phyloP scores from a whole-genome alignment of 2,888 invertebrate genomes.

The Standfussiana lucernea region DNA sequence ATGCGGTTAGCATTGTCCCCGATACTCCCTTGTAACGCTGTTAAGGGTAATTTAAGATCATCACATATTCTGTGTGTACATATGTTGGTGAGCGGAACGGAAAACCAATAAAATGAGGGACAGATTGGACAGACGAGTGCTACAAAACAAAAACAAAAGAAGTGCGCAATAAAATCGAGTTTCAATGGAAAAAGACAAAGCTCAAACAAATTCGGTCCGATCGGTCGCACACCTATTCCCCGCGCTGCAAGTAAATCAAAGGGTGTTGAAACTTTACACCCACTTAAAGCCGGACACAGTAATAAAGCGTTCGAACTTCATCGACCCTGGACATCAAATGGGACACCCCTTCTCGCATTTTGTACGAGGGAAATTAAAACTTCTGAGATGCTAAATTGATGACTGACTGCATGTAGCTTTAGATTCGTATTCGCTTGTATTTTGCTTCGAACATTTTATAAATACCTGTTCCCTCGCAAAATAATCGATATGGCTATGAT shows the following conservation, averaged over 20 bases:
- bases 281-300: slow-evolving; percentile 91
- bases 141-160: slow-evolving; percentile 73
- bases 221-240: slow-evolving; percentile 84
- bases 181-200: slow-evolving; percentile 80
- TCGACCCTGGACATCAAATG: slow-evolving; percentile 89
- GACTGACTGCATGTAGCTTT: slow-evolving; percentile 60
- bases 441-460: neutral
- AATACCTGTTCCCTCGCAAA: neutral
- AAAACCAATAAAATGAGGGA: slow-evolving; percentile 52
- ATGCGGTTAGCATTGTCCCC: slow-evolving; percentile 84
- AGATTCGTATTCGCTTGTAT: neutral
- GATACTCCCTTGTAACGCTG: slow-evolving; percentile 70
- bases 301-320: slow-evolving; percentile 90
- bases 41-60: slow-evolving; percentile 71
- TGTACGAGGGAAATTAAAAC: slow-evolving; percentile 87
- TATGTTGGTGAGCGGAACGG: slow-evolving; percentile 24
- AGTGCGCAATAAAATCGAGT: slow-evolving; percentile 74
- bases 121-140: slow-evolving; percentile 52
- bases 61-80: slow-evolving; percentile 62
- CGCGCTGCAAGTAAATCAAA: slow-evolving; percentile 90
- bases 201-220: slow-evolving; percentile 83
- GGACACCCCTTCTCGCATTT: slow-evolving; percentile 87
- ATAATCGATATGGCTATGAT: slow-evolving; percentile 33
- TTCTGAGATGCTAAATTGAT: slow-evolving; percentile 79
- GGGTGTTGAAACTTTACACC: slow-evolving; percentile 91